Percentiles rank a stretch among this genome's conserved stretches.
phyloP scores from a whole-genome alignment of 1,140 invertebrate species.

The Eumeta japonica region DNA sequence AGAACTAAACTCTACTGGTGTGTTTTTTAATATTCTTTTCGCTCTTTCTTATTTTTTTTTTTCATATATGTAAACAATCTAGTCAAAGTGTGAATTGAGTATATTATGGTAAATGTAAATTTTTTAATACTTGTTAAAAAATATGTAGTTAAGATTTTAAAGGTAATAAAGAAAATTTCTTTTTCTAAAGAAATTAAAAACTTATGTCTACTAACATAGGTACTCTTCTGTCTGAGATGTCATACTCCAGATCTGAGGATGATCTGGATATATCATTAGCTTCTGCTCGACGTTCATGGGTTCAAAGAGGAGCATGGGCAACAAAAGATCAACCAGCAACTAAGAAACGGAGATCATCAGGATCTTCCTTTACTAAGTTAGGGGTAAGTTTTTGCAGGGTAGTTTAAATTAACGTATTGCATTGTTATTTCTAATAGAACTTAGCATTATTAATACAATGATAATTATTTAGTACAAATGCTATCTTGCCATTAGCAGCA shows the following conservation, averaged over 20 bases:
- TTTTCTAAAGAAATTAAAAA: no score
- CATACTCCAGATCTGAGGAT: conserved; percentile 85
- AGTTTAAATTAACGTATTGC: no score
- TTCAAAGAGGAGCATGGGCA: conserved; percentile 60
- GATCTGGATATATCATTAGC: conserved; percentile 71
- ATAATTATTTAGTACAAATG: no score
- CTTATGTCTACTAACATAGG: no score
- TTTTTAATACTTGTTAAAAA: no score
- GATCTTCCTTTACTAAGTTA: conserved; percentile 43
- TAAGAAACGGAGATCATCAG: conserved; percentile 34
- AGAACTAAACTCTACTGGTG: conserved; percentile 69
- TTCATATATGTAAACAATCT: neutral
- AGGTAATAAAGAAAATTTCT: neutral
- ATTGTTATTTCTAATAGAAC: no score
- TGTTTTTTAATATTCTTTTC: conserved; percentile 7
- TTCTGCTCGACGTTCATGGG: conserved; percentile 64
- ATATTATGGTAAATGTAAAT: no score
- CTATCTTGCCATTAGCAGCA: no score
- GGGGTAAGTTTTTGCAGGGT: neutral
- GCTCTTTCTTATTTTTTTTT: neutral
- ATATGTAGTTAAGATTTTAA: no score
- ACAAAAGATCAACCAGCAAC: conserved; percentile 42
- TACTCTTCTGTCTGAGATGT: conserved; percentile 74
- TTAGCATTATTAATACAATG: no score
- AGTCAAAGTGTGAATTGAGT: no score